Conservation (phyloP, 2,888 invertebrate species). For the Drosophila formosana region DNA sequence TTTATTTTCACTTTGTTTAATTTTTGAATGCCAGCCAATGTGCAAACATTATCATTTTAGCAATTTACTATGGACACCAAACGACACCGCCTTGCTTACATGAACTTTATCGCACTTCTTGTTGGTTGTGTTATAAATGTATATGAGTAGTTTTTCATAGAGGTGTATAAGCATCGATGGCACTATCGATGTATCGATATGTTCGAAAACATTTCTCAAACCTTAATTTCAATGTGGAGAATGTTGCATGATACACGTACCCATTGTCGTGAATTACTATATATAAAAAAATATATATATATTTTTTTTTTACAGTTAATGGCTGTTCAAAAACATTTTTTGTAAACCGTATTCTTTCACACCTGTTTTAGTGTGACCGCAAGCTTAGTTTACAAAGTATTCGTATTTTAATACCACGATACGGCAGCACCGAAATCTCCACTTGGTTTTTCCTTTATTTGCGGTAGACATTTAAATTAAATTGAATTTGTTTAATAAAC, state of each 20-base stretch:
- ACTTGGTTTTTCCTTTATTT: too few species aligned
- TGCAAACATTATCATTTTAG: conserved; percentile 4
- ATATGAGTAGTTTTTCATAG: conserved; percentile 8
- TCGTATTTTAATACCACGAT: too few species aligned
- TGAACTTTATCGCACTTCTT: conserved; percentile 50
- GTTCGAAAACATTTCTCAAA: not conserved
- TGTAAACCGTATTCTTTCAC: not conserved
- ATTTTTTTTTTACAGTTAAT: too few species aligned
- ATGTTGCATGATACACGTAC: not conserved
- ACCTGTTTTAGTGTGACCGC: not conserved
- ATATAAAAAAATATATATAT: not conserved
- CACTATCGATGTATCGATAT: not conserved
- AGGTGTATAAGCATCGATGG: not conserved
- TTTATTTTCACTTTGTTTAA: conserved; percentile 69
- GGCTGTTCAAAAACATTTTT: not conserved
- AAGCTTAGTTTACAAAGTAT: not conserved
- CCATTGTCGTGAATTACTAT: not conserved
- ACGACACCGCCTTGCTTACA: conserved; percentile 45
- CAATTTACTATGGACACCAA: conserved; percentile 14
- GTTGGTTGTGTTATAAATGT: conserved; percentile 43
- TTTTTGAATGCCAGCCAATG: conserved; percentile 12
- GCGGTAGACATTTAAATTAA: too few species aligned
- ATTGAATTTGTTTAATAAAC: too few species aligned
- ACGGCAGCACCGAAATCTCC: too few species aligned
- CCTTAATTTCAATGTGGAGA: not conserved